These are phyloP conservation scores for Pseudomyrmex sp. DNA, from an alignment of 1,140 invertebrate genomes.

Conservation along the genomic window DNA sequence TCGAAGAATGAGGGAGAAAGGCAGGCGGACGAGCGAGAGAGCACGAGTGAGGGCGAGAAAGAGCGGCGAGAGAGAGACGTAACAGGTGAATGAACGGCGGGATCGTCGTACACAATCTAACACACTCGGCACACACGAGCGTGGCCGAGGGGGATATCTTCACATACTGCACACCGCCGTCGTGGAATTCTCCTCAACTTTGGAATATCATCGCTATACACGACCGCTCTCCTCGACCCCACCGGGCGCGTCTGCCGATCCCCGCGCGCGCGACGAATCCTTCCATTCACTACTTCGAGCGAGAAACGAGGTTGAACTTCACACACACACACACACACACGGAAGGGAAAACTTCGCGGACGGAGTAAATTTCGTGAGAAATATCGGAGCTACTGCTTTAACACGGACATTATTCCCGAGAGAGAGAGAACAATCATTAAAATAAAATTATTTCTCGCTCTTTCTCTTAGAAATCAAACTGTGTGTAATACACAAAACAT, in stretches of 20 bases:
- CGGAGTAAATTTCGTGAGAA: neutral
- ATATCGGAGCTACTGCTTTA: slow-evolving; percentile 3
- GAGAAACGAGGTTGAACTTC: slow-evolving; percentile 7
- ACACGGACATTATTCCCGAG: neutral
- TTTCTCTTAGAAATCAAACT: too few relatives aligned
- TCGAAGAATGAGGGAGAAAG: slow-evolving; percentile 69
- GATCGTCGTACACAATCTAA: slow-evolving; percentile 57
- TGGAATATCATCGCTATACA: slow-evolving; percentile 72
- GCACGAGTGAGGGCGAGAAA: slow-evolving; percentile 6
- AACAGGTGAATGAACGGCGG: slow-evolving; percentile 83
- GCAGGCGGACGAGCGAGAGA: slow-evolving; percentile 28
- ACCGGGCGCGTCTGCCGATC: slow-evolving; percentile 37
- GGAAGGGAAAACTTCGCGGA: neutral
- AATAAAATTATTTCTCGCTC: too few relatives aligned
- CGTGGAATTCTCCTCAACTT: slow-evolving; percentile 54
- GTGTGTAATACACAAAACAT: neutral
- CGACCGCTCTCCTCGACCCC: slow-evolving; percentile 55
- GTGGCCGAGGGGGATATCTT: slow-evolving; percentile 56
- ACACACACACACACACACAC: neutral
- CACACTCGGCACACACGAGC: slow-evolving; percentile 46
- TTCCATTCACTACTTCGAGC: slow-evolving; percentile 52
- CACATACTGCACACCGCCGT: slow-evolving; percentile 75
- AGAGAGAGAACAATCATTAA: neutral
- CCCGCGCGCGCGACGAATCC: slow-evolving; percentile 29
- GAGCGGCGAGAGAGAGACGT: slow-evolving; percentile 51